Conservation (phyloP, 2,113 vertebrate genomes). For the Halcyon malimbica region DNA sequence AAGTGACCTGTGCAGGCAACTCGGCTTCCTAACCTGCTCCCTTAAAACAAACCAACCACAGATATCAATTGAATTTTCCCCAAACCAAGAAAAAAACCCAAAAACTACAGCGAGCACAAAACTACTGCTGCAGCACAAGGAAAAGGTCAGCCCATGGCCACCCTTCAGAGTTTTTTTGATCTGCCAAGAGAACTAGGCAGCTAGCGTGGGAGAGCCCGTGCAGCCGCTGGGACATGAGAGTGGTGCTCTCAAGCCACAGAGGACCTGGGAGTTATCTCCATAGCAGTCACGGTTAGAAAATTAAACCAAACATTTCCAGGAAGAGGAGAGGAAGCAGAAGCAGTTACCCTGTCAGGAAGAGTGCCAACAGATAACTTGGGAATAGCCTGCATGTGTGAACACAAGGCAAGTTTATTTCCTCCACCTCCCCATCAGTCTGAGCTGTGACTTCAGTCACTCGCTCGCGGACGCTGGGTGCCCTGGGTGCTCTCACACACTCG, state of each 20-base stretch:
- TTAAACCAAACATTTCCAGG: not conserved
- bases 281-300: not conserved
- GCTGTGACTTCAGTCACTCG: rapidly evolving
- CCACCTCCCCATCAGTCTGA: rapidly evolving
- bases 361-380: not conserved
- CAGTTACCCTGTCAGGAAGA: not conserved
- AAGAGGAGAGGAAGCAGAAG: not conserved
- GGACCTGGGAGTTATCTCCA: not conserved
- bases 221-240: not conserved
- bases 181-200: not conserved
- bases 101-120: not conserved
- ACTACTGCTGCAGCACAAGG: not conserved
- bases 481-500: not conserved
- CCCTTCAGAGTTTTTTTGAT: not conserved
- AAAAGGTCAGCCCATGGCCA: not conserved
- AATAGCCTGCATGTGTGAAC: not conserved
- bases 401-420: not conserved
- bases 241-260: not conserved
- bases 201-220: not conserved
- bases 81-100: not conserved
- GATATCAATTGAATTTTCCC: not conserved
- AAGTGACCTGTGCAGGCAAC: not conserved
- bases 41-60: not conserved
- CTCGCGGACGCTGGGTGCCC: rapidly evolving
- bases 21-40: not conserved